These are phyloP conservation scores for Drosophila tanythrix DNA, from an alignment of 2,888 invertebrate species.

Conservation along the genomic window DNA sequence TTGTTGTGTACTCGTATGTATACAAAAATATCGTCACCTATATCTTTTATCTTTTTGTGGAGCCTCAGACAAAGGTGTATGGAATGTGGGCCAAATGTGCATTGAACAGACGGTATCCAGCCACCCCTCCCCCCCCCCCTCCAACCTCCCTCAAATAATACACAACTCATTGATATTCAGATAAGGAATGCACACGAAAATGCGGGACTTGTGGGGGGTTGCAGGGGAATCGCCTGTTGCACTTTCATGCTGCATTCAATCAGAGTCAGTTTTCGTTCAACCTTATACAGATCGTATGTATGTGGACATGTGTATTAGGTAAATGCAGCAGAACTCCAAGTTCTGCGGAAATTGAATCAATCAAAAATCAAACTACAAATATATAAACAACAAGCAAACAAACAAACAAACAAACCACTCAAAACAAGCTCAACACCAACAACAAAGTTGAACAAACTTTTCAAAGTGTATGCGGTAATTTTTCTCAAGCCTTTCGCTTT, in stretches of 20 bases:
- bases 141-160: constrained; percentile 2
- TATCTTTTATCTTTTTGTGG: constrained; percentile 27
- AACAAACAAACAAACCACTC: constrained; percentile 20
- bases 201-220: background rate
- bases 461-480: constrained; percentile 29
- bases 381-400: constrained; percentile 28
- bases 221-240: background rate
- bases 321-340: constrained; percentile 38
- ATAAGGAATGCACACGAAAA: constrained; percentile 48
- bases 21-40: constrained; percentile 10
- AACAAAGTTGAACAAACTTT: constrained; percentile 54
- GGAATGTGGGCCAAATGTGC: constrained; percentile 74
- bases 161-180: constrained; percentile 47
- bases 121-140: background rate
- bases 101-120: constrained; percentile 20
- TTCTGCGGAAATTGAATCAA: constrained; percentile 56
- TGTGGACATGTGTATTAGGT: constrained; percentile 4
- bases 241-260: constrained; percentile 1
- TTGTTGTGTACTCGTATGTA: constrained; percentile 1
- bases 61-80: constrained; percentile 38
- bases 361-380: constrained; percentile 27
- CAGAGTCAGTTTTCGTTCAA: background rate
- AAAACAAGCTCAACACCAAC: constrained; percentile 24
- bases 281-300: background rate
- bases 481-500: constrained; percentile 42